These are phyloP conservation scores for Kryphioiulus occultus DNA, from an alignment of 2,888 invertebrate species.

Conservation along the genomic window DNA sequence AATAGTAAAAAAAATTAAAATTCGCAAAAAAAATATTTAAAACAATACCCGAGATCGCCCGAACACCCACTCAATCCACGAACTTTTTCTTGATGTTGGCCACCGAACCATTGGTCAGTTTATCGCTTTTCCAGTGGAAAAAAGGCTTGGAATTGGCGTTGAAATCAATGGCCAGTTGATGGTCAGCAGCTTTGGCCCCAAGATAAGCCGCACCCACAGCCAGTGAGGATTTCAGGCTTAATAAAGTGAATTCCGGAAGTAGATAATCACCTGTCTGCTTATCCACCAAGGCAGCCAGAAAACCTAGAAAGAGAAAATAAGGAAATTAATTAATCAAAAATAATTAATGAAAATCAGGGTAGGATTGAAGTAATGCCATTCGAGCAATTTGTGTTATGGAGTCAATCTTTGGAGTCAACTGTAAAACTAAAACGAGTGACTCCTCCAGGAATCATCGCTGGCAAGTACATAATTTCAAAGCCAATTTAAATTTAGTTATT, in stretches of 20 bases:
- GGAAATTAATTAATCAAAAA: neutral
- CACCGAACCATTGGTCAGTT: neutral
- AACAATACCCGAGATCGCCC: neutral
- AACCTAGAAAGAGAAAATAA: conserved; percentile 42
- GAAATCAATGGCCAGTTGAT: conserved; percentile 73
- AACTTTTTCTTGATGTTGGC: neutral
- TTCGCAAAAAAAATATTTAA: neutral
- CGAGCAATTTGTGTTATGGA: too few species aligned
- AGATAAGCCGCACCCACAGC: conserved; percentile 88
- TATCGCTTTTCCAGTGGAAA: conserved; percentile 42
- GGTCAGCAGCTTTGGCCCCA: conserved; percentile 75
- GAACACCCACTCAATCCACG: neutral
- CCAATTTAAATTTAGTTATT: too few species aligned
- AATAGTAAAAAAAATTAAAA: neutral
- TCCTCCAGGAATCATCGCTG: too few species aligned
- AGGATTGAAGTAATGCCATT: too few species aligned
- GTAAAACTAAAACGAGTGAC: too few species aligned
- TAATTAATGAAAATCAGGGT: too few species aligned
- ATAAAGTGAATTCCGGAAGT: conserved; percentile 69
- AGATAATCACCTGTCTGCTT: neutral
- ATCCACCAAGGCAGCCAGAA: conserved; percentile 18
- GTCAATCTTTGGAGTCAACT: too few species aligned
- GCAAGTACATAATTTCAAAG: too few species aligned
- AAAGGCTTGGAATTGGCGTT: conserved; percentile 52
- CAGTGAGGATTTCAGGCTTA: conserved; percentile 76